Base-by-base conservation (phyloP, 2,797 vertebrate species). In the Prionace glauca region DNA sequence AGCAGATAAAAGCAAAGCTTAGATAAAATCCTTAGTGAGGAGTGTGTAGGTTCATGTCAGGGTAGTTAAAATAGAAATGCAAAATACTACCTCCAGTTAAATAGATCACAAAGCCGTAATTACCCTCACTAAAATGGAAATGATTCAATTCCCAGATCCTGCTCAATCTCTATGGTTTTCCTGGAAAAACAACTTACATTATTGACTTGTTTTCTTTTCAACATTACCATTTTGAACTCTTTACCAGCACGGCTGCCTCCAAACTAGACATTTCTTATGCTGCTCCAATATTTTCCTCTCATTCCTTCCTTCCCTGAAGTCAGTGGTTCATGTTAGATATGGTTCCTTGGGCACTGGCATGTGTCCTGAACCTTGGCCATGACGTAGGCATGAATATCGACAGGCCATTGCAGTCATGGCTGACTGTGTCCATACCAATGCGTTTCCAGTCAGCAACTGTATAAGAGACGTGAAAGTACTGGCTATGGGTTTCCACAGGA, bases 41-140 rank as follows among this genome's bases (percentile, higher is more conserved):
- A 8, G 24, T 67, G 18, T 67, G 60, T 22, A 92, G 60, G 69
- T 93, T 94, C 20, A 84, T 62, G 45, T 10, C 56, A 32, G n/a
- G 29, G 60, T 16, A 65, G 56, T 65, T 62, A 72, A 71, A 72
- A 94, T 74, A 94, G 69, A 24, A 94, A 45, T 50, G 20, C 41
- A 56, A 94, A 94, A n/a, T 45, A 72, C 41, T 18, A 32, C 18
- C 32, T 50, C 69, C 36, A 26, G 56, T 91, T 65, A 91, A 88
- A 91, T n/a, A 91, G 60, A 91, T 67, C 88, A 91, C 88, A 10
- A 36, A 91, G 88, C 32, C 20, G 10, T 88, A 88, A 88, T 88
- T 90, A 90, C 29, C 26, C 56, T 62, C 60, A 90, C 32, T 65
- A 36, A 91, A 91, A 91, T 65, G 9, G 32, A 65, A 94, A 36